Evolutionary conservation across 2,888 invertebrate species (phyloP), one percentile per base, ranked within the genome.

Genomic region (Chironomus riparius): DNA sequence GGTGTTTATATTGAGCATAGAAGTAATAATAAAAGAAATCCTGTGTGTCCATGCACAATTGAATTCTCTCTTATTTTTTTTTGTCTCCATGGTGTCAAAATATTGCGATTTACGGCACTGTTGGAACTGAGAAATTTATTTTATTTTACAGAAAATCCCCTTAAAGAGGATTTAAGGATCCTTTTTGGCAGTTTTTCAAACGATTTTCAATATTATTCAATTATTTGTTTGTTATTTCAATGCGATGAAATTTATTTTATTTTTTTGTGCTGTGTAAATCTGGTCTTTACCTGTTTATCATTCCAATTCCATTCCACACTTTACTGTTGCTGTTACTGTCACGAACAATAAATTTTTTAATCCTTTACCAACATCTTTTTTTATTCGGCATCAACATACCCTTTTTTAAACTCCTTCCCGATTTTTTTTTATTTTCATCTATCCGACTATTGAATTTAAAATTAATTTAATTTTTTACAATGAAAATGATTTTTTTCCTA

Each of bases 71-170:
- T 5, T 28, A 5, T 28, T 6, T 28, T 28, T 38, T 38, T 68
- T 68, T 65, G 65, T 74, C 13, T 21, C 65, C 13, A 15, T 22
- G 24, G 74, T 74, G 74, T 74, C 74, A 74, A 74, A 74, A 74
- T 74, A 74, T 74, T 74, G 68, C 74, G 74, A 74, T 47, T 61
- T 61, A 62, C 47, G 68, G 65, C 74, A 74, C 74, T 61, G 24
- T 13, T 22, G 61, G 10, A 48, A 47, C n/a, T 15, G 38, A 62
- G 28, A 22, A 47, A 10, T 70, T 38, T 38, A 10, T 38, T 38
- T 38, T 13, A 22, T n/a, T n/a, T 6, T 24, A 62, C 12, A 65
- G 4, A 24, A 68, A 68, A n/a, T 74, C 62, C 74, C 68, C 47
- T 38, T 56, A 71, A 71, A 71, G 22, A 61, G 70, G 70, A 70